Evolutionary conservation across 2,888 invertebrate genomes (phyloP), one percentile per base, ranked within the genome.

Genomic region (Brachypalpus laphriformis): DNA sequence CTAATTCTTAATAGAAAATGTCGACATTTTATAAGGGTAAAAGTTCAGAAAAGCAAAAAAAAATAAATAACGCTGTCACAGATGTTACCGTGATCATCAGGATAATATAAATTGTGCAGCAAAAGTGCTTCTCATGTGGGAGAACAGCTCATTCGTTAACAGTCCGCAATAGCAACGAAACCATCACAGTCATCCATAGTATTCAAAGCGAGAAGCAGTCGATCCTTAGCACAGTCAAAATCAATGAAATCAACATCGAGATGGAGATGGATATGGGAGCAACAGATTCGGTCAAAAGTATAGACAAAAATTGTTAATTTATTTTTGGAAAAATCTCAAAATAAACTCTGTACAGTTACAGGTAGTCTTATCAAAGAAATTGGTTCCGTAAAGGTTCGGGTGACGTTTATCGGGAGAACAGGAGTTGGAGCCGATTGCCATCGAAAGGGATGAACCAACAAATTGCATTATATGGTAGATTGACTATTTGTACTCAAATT

Each of bases 231-330:
- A 45, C 0, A 5, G 59, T 71, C 11, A 49, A 49, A 25, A 59
- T 61, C 4, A 61, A 72, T 42, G 51, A 28, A 37, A 14, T 42
- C 51, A 25, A 18, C 6, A 28, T 72, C n/a, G 72, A 61, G n/a
- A 72, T 61, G 61, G 65, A 37, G 37, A 49, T 65, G 22, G 65
- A 22, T 49, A 65, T 34, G 9, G 31, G 49, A 20, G 59, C 49
- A 9, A 59, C 59, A 25, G 49, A 54, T 20, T 70, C 56, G 7
- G 56, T 70, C 25, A 59, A 34, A 34, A 49, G 71, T 59, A 20
- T 11, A 9, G 7, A 14, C 22, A 22, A 47, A 47, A 59, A 59
- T 22, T 9, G 25, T 25, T 57, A 37, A 34, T 47, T 31, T 45
- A n/a, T n/a, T n/a, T n/a, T n/a, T n/a, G n/a, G n/a, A n/a, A n/a